Evolutionary conservation across 2,888 invertebrate genomes (phyloP).

Genomic region (Dynastes grantii): DNA sequence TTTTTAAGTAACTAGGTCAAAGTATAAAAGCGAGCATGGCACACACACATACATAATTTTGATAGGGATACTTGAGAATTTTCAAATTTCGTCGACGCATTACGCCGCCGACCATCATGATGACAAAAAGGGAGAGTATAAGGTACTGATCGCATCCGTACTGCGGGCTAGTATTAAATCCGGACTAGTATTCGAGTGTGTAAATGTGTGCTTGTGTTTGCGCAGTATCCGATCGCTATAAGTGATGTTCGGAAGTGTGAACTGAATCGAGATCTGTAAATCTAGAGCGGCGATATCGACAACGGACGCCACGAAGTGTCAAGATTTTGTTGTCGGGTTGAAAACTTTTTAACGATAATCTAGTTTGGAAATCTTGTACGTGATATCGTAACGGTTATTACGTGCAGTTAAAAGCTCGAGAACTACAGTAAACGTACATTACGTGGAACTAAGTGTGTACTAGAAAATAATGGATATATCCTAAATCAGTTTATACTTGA

Average conservation of each 20-base stretch:
- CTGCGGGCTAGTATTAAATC: slow-evolving; percentile 11
- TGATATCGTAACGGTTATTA: slow-evolving; percentile 7
- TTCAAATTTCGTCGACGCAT: slow-evolving; percentile 35
- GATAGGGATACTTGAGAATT: slow-evolving; percentile 44
- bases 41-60: slow-evolving; percentile 5
- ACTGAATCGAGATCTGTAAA: slow-evolving; percentile 24
- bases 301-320: slow-evolving; percentile 1
- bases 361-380: slow-evolving; percentile 13
- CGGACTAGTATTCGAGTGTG: background rate
- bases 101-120: background rate
- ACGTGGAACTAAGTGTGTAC: background rate
- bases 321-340: slow-evolving; percentile 28
- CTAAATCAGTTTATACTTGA: too few species aligned
- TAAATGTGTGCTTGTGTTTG: background rate
- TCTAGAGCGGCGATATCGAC: slow-evolving; percentile 5
- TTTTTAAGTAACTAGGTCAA: slow-evolving; percentile 39
- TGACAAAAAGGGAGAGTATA: background rate
- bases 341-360: slow-evolving; percentile 39
- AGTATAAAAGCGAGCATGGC: slow-evolving; percentile 26
- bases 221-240: slow-evolving; percentile 9
- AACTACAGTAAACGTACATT: slow-evolving; percentile 3
- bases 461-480: background rate
- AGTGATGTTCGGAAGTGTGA: slow-evolving; percentile 26
- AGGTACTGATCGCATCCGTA: background rate
- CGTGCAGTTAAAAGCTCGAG: background rate